A percentile compares a stretch with the other conserved stretches of the same genome.
These are phyloP conservation scores for Xyliphius kryptos DNA, from an alignment of 2,113 vertebrate species.

Conservation along the genomic window DNA sequence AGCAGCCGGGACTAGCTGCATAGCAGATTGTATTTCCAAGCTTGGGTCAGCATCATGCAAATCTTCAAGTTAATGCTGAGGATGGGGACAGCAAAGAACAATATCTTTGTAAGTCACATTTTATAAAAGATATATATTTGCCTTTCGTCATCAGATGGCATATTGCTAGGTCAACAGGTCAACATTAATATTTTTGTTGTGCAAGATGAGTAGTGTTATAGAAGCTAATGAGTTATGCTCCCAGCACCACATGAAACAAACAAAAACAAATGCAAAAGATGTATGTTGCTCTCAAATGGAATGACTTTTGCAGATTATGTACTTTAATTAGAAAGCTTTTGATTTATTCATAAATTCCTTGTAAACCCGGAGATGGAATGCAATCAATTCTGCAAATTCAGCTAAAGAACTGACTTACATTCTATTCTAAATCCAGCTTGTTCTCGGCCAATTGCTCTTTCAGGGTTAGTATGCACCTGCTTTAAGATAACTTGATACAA, in stretches of 20 bases:
- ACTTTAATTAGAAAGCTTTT: constrained; percentile 28
- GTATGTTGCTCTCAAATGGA: constrained; percentile 13
- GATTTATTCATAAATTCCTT: constrained; percentile 32
- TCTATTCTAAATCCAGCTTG: too few species aligned
- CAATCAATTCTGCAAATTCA: too few species aligned
- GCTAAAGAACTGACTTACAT: too few species aligned
- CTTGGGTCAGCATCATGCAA: constrained; percentile 66
- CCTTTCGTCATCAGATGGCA: constrained; percentile 53
- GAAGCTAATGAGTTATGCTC: constrained; percentile 39
- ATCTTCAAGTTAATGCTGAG: constrained; percentile 56
- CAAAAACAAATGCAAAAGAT: constrained; percentile 16
- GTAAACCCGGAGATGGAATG: constrained; percentile 19
- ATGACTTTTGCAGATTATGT: constrained; percentile 11
- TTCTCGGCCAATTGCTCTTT: too few species aligned
- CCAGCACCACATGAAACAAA: constrained; percentile 12
- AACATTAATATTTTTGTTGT: constrained; percentile 45
- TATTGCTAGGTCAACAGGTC: constrained; percentile 41
- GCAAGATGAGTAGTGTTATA: constrained; percentile 40
- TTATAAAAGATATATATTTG: constrained; percentile 61
- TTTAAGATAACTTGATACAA: too few species aligned
- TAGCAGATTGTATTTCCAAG: constrained; percentile 64
- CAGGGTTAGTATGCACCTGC: too few species aligned
- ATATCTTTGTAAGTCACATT: constrained; percentile 71
- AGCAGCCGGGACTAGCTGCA: constrained; percentile 43
- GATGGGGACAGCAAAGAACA: constrained; percentile 41